Conservation (phyloP, 2,888 invertebrate genomes). For the Drosophila lacicola region DNA sequence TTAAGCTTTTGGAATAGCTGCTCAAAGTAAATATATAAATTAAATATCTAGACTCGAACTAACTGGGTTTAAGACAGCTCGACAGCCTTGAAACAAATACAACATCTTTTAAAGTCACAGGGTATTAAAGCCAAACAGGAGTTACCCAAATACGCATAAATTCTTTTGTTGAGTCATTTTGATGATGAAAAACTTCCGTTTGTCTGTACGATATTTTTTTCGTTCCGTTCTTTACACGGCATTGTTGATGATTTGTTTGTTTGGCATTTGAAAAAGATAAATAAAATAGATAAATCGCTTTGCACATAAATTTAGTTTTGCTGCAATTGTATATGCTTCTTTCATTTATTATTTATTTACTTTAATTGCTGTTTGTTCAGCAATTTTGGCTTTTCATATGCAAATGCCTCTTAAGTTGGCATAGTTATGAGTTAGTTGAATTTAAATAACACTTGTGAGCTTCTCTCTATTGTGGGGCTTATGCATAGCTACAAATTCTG, state of each 20-base stretch:
- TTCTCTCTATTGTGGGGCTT: neutral
- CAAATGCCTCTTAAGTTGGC: constrained; percentile 15
- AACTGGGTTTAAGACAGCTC: too few species aligned
- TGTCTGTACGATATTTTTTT: constrained; percentile 18
- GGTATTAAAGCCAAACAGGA: neutral
- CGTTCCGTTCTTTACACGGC: constrained; percentile 8
- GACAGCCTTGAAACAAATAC: neutral
- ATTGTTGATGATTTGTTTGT: constrained; percentile 59
- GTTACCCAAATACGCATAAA: constrained; percentile 9
- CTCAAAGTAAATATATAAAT: too few species aligned
- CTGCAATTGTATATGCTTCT: constrained; percentile 9
- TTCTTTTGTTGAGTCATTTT: constrained; percentile 40
- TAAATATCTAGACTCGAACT: too few species aligned
- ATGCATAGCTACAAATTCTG: neutral
- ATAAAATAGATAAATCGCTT: constrained; percentile 50
- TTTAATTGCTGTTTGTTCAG: constrained; percentile 29
- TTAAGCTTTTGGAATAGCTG: too few species aligned
- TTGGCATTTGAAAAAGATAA: constrained; percentile 48
- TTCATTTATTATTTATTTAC: constrained; percentile 33
- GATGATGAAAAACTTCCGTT: constrained; percentile 71
- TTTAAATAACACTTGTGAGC: constrained; percentile 27
- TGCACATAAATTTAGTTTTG: constrained; percentile 15
- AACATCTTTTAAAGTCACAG: neutral
- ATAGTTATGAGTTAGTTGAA: constrained; percentile 19
- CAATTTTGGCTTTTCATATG: constrained; percentile 8